Evolutionary conservation across 2,797 vertebrate genomes (phyloP).

Genomic region (Aselliscus stoliczkanus): DNA sequence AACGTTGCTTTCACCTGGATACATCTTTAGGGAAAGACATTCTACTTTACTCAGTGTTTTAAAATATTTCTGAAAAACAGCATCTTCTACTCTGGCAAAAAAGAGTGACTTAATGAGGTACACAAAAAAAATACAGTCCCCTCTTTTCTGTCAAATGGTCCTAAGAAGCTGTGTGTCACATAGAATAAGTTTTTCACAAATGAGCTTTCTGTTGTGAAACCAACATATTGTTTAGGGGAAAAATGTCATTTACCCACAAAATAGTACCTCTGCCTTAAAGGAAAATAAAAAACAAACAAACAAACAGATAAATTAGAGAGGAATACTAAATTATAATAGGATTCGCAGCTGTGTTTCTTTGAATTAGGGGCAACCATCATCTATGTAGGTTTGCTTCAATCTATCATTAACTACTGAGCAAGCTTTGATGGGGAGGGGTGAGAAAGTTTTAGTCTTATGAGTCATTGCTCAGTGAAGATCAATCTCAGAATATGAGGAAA

Average conservation of each 20-base stretch:
- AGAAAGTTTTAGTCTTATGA: constrained; percentile 61
- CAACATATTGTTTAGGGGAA: neutral
- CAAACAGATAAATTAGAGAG: neutral
- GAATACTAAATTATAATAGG: constrained; percentile 21
- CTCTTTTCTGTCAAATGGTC: neutral
- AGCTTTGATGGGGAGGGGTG: constrained; percentile 43
- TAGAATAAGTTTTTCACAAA: neutral
- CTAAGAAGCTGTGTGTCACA: neutral
- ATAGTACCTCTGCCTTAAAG: neutral
- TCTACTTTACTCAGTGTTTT: constrained; percentile 10
- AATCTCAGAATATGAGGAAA: constrained; percentile 40
- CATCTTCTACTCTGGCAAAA: neutral
- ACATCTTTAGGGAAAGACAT: neutral
- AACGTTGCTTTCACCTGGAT: neutral
- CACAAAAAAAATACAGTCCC: neutral
- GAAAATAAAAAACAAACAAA: neutral
- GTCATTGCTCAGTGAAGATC: constrained; percentile 39
- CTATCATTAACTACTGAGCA: constrained; percentile 28
- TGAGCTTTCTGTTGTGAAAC: neutral
- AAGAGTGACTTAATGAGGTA: neutral
- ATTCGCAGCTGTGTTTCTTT: constrained; percentile 36
- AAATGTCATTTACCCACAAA: neutral
- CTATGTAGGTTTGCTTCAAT: neutral
- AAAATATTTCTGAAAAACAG: neutral
- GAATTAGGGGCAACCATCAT: neutral